phyloP scores from a whole-genome alignment of 1,140 invertebrate genomes.

The Lucilia sericata region DNA sequence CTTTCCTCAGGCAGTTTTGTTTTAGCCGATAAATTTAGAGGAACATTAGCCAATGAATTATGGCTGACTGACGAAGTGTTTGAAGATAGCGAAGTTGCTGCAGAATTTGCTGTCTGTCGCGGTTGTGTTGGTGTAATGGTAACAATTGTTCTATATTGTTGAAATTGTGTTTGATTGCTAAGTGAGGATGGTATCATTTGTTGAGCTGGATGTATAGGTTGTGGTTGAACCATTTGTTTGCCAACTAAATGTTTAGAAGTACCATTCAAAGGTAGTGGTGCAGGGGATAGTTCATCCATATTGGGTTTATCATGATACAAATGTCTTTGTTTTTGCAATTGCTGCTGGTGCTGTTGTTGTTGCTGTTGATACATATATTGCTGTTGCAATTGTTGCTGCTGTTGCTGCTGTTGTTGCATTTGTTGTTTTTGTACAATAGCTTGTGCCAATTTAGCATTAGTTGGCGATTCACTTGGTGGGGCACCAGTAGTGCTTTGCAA shows the following conservation, averaged over 20 bases:
- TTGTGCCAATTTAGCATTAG: slow-evolving; percentile 64
- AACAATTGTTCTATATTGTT: background rate
- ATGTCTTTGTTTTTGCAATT: slow-evolving; percentile 49
- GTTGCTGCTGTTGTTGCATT: slow-evolving; percentile 51
- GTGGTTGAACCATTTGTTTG: background rate
- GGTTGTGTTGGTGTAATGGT: background rate
- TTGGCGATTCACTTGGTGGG: slow-evolving; percentile 52
- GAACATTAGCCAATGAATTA: slow-evolving; percentile 52
- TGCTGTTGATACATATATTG: slow-evolving; percentile 53
- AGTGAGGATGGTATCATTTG: background rate
- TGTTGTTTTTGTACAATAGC: slow-evolving; percentile 64
- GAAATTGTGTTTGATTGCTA: background rate
- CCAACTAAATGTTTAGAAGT: slow-evolving; percentile 50
- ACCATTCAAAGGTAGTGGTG: slow-evolving; percentile 44
- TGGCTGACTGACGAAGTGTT: slow-evolving; percentile 57
- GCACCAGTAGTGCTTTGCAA: slow-evolving; percentile 45
- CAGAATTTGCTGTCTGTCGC: background rate
- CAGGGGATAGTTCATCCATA: background rate
- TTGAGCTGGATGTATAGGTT: background rate
- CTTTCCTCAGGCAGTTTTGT: slow-evolving; percentile 33
- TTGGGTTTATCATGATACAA: slow-evolving; percentile 38
- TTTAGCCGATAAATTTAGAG: slow-evolving; percentile 54
- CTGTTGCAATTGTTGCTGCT: slow-evolving; percentile 47
- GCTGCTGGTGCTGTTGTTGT: slow-evolving; percentile 42
- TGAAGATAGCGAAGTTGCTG: slow-evolving; percentile 52